These are phyloP conservation scores for Artibeus jamaicensis DNA, from an alignment of 2,797 vertebrate genomes.

Conservation along the genomic window DNA sequence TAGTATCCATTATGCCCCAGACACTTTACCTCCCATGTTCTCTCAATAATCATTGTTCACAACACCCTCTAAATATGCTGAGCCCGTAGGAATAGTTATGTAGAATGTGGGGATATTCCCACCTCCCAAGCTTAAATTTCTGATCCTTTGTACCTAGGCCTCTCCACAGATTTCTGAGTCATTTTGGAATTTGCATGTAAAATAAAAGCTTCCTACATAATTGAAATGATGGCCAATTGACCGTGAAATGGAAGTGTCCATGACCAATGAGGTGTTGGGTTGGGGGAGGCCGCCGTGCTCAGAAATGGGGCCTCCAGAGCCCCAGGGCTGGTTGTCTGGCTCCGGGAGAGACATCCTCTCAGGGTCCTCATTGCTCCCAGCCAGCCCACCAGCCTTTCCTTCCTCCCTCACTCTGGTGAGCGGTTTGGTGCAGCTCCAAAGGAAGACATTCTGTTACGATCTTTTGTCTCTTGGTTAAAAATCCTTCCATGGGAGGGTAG, in stretches of 20 bases:
- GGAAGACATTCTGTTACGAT: neutral
- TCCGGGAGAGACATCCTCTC: constrained; percentile 39
- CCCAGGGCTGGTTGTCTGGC: constrained; percentile 47
- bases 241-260: constrained; percentile 73
- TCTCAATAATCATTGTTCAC: neutral
- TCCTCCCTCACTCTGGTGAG: neutral
- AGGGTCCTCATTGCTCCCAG: neutral
- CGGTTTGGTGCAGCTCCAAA: neutral
- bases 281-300: constrained; percentile 34
- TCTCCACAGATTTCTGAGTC: constrained; percentile 65
- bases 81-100: neutral
- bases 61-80: neutral
- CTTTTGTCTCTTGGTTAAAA: constrained; percentile 48
- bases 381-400: neutral
- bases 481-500: neutral
- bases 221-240: constrained; percentile 79
- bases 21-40: neutral
- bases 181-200: constrained; percentile 71
- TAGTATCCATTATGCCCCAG: neutral
- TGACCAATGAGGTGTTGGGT: constrained; percentile 69
- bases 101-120: neutral
- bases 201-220: constrained; percentile 61
- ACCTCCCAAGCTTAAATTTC: constrained; percentile 29
- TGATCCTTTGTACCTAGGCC: constrained; percentile 44
- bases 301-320: constrained; percentile 56